Percentiles rank a stretch among this genome's conserved stretches.
These are phyloP conservation scores for Blastobasis lacticolella DNA, from an alignment of 2,888 invertebrate genomes.

Conservation along the genomic window DNA sequence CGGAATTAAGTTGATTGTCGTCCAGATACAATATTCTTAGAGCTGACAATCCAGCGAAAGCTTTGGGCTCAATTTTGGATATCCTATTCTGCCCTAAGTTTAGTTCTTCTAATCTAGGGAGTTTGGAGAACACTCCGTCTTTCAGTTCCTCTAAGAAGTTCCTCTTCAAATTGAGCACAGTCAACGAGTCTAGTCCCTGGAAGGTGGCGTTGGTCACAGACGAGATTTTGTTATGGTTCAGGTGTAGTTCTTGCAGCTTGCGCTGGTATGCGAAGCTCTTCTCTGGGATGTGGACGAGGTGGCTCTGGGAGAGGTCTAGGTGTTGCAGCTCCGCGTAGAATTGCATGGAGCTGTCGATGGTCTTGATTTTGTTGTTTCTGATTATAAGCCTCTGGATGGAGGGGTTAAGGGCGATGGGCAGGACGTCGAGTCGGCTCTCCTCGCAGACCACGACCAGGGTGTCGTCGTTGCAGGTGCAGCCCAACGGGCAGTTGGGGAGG, in stretches of 20 bases:
- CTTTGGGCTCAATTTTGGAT: conserved; percentile 82
- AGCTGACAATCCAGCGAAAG: conserved; percentile 84
- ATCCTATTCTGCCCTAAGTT: conserved; percentile 91
- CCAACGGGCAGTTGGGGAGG: conserved; percentile 87
- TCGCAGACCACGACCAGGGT: conserved; percentile 90
- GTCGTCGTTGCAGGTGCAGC: conserved; percentile 92
- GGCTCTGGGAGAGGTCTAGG: conserved; percentile 88
- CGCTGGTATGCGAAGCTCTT: conserved; percentile 87
- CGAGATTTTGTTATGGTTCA: conserved; percentile 90
- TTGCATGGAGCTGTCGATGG: conserved; percentile 90
- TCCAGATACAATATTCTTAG: conserved; percentile 87
- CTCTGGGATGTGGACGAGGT: conserved; percentile 85
- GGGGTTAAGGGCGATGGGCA: conserved; percentile 93
- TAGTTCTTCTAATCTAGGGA: conserved; percentile 86
- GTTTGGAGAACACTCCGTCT: conserved; percentile 81
- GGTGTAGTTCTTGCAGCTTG: conserved; percentile 86
- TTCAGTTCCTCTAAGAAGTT: conserved; percentile 88
- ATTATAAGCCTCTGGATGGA: conserved; percentile 89
- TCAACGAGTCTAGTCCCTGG: conserved; percentile 83
- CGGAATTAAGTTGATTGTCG: conserved; percentile 85
- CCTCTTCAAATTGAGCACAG: conserved; percentile 85
- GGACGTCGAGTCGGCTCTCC: conserved; percentile 88
- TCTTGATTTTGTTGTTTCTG: conserved; percentile 89
- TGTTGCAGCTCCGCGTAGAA: conserved; percentile 91
- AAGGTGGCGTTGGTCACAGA: conserved; percentile 86